phyloP scores from a whole-genome alignment of 2,888 invertebrate species.

The Phengaris alcon region DNA sequence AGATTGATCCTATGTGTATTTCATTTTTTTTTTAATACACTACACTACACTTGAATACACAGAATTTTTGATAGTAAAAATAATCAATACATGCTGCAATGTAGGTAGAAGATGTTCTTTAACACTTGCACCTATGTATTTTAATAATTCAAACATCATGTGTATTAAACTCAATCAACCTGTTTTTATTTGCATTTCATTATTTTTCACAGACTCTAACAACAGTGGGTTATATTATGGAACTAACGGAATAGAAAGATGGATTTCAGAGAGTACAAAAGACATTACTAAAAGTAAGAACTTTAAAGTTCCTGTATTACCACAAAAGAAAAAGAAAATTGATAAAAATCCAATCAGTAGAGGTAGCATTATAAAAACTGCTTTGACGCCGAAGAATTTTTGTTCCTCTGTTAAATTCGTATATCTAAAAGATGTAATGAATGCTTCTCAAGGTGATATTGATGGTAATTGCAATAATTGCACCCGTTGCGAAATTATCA shows the following conservation, averaged over 20 bases:
- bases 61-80: no score
- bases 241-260: constrained; percentile 23
- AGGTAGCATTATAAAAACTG: not conserved
- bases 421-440: constrained; percentile 26
- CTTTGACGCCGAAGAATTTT: not conserved
- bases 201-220: constrained; percentile 3
- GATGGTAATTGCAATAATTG: constrained; percentile 23
- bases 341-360: constrained; percentile 16
- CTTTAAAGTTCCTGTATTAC: constrained; percentile 13
- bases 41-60: no score
- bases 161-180: no score
- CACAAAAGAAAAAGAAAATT: constrained; percentile 26
- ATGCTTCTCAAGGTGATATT: constrained; percentile 8
- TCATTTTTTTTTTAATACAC: no score
- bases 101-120: no score
- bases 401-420: constrained; percentile 21
- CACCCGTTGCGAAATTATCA: constrained; percentile 21
- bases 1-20: no score
- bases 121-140: no score
- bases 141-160: no score
- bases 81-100: no score
- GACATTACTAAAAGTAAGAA: constrained; percentile 18
- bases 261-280: constrained; percentile 25
- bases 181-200: not conserved
- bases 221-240: constrained; percentile 20